Evolutionary conservation across 2,888 invertebrate species (phyloP).

Genomic region (Caenorhabditis sulstoni): DNA sequence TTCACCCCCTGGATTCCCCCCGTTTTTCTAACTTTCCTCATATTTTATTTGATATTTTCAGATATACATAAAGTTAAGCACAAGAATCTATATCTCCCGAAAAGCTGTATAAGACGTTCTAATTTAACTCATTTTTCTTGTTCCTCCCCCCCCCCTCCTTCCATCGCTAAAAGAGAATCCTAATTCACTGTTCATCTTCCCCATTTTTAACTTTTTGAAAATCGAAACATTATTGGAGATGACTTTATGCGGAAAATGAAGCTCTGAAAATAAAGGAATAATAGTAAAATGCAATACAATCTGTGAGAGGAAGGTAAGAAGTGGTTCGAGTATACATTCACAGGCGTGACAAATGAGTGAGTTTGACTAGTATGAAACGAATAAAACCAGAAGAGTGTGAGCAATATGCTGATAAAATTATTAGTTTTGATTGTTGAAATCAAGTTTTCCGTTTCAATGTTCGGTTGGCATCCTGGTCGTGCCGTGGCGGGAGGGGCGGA

Average conservation of each 20-base stretch:
- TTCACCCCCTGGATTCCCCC: conserved; percentile 19
- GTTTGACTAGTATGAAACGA: conserved; percentile 25
- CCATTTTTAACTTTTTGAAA: background rate
- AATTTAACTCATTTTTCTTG: conserved; percentile 36
- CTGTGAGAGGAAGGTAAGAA: too few relatives aligned
- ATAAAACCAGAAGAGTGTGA: conserved; percentile 8
- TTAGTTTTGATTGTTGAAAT: background rate
- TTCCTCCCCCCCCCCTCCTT: conserved; percentile 1
- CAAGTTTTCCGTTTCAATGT: conserved; percentile 52
- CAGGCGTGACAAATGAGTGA: conserved; percentile 12
- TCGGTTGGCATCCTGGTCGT: conserved; percentile 43
- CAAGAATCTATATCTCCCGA: conserved; percentile 17
- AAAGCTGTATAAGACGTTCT: conserved; percentile 11
- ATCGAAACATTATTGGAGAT: conserved; percentile 63
- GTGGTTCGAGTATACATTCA: background rate
- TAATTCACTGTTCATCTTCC: background rate
- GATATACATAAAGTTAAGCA: conserved; percentile 38
- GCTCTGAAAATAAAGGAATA: conserved; percentile 59
- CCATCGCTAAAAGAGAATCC: conserved; percentile 9
- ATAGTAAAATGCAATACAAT: background rate
- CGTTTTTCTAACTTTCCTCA: conserved; percentile 25
- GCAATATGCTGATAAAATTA: background rate
- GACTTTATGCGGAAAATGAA: conserved; percentile 82
- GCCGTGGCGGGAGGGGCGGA: conserved; percentile 54
- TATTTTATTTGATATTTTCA: background rate